Evolutionary conservation across 2,888 invertebrate species (phyloP).

Genomic region (Drosophila demipolita): DNA sequence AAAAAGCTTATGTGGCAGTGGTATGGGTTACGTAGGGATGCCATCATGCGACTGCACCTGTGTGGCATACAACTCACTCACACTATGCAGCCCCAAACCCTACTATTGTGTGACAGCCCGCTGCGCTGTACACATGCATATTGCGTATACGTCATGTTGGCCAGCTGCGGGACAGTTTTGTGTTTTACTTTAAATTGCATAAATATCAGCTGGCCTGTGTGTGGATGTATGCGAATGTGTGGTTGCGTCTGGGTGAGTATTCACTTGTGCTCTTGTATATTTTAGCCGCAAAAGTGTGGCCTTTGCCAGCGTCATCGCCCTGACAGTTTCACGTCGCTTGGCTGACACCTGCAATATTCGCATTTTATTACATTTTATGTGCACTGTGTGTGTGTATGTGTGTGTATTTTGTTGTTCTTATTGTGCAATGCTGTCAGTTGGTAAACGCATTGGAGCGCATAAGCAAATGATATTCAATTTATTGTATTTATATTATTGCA

Average conservation of each 20-base stretch:
- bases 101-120: conserved; percentile 40
- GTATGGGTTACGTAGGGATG: conserved; percentile 24
- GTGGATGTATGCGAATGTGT: conserved; percentile 4
- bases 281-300: conserved; percentile 77
- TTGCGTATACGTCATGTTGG: conserved; percentile 79
- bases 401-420: conserved; percentile 19
- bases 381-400: conserved; percentile 13
- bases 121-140: conserved; percentile 39
- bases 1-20: conserved; percentile 44
- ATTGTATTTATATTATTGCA: conserved; percentile 59
- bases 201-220: conserved; percentile 50
- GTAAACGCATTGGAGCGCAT: conserved; percentile 74
- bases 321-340: conserved; percentile 74
- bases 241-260: conserved; percentile 17
- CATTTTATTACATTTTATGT: conserved; percentile 77
- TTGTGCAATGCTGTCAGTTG: conserved; percentile 66
- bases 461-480: conserved; percentile 80
- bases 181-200: conserved; percentile 80
- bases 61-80: conserved; percentile 16
- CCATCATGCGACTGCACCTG: conserved; percentile 46
- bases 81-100: neutral
- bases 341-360: conserved; percentile 79
- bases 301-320: conserved; percentile 57
- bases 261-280: conserved; percentile 61
- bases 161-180: conserved; percentile 67